Base-by-base conservation (phyloP, 2,113 vertebrate species). In the Bambusicola thoracicus region DNA sequence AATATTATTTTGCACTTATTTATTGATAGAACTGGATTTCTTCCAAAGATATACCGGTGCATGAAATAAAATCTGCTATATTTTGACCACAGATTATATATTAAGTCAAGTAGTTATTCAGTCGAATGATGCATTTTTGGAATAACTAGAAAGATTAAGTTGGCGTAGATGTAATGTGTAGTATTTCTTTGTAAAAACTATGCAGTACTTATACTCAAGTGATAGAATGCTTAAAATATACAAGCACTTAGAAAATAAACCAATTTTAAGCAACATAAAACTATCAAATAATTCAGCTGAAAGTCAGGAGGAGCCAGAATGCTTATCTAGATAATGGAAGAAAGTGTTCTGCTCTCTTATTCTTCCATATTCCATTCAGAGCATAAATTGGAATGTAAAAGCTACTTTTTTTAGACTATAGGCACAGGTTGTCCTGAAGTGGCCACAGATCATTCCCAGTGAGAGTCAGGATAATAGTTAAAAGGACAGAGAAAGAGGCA, bases 361-460 rank as follows among this genome's bases (percentile, higher is more conserved):
- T 27, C 19, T 61, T 20, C 12, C 55, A 61, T 14, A 49, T 80
- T 61, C 8, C 12, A 8, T 66, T 83, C 29, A 44, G 56, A 43
- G 16, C 2, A 79, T 30, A 89, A 49, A 74, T 2, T 22, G 7
- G 25, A 73, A 49, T 55, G 34, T 3, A 19, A 67, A 75, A 29
- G 2, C 1, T 92, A 8, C 4, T 4, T 17, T 73, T 49, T 89
- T 40, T 46, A 51, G 20, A 40, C 5, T 20, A 8, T 2, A 66
- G 0, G 6, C 80, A 51, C 0, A 1, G 2, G 1, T 34, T 73
- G 24, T 46, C 3, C 13, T 61, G 32, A 43, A 5, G 5, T 29
- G 9, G 6, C 17, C 24, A 32, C 5, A 6, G 3, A 56, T 49
- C 40, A 1, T 13, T 72, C 4, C 6, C 1, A 3, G 1, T 43